Percentiles rank a stretch among this genome's conserved stretches.
phyloP scores from a whole-genome alignment of 2,113 vertebrate species.

The Elgaria multicarinata region DNA sequence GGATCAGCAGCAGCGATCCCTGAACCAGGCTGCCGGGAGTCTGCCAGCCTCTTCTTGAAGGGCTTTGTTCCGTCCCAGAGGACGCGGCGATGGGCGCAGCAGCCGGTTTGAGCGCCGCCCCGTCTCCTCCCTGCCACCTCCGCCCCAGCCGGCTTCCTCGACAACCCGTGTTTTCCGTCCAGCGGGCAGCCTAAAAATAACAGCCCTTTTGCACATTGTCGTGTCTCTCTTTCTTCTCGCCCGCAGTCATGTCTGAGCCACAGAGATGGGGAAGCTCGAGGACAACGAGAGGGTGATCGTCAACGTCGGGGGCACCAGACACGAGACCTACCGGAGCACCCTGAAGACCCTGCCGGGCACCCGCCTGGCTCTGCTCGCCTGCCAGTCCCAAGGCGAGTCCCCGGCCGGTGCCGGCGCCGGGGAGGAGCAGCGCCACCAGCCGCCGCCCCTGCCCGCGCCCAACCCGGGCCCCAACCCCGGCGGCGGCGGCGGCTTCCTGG shows the following conservation, averaged over 20 bases:
- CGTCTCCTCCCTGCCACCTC: neutral
- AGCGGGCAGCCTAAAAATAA: neutral
- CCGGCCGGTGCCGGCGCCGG: slow-evolving; percentile 73
- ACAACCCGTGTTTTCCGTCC: no score
- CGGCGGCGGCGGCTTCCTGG: slow-evolving; percentile 9
- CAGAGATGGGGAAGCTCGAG: slow-evolving; percentile 97
- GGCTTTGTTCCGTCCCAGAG: neutral
- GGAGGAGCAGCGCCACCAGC: slow-evolving; percentile 79
- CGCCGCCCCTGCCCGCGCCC: slow-evolving; percentile 83
- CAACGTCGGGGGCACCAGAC: slow-evolving; percentile 96
- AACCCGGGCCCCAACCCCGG: slow-evolving; percentile 79
- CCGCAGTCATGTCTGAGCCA: slow-evolving; percentile 92
- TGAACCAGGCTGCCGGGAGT: neutral
- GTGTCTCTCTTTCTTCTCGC: slow-evolving; percentile 11
- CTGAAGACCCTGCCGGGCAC: slow-evolving; percentile 96
- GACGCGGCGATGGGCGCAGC: neutral
- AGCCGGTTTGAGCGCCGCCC: neutral
- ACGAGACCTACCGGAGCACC: slow-evolving; percentile 96
- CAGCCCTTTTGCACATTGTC: slow-evolving; percentile 34
- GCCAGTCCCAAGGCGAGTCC: slow-evolving; percentile 86
- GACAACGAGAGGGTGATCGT: slow-evolving; percentile 98
- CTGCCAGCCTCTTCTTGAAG: neutral
- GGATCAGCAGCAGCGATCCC: neutral
- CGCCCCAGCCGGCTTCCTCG: slow-evolving; percentile 6
- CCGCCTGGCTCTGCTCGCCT: slow-evolving; percentile 92